These are phyloP conservation scores for Uloborus diversus DNA, from an alignment of 1,140 invertebrate genomes.

Conservation along the genomic window DNA sequence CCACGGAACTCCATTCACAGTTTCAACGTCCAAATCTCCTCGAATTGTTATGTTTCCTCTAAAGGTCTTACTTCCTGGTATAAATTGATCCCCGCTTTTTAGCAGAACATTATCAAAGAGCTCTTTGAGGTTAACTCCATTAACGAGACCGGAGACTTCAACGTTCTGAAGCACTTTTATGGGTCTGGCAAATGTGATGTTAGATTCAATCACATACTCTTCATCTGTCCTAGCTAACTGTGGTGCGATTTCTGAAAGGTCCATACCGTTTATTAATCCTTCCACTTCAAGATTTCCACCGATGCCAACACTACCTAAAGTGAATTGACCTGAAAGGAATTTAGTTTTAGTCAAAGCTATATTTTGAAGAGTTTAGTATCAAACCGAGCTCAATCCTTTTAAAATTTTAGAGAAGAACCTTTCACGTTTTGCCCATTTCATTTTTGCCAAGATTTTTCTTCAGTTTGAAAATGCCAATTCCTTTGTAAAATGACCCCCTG, in stretches of 20 bases:
- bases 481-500: too few relatives aligned
- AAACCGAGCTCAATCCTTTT: too few relatives aligned
- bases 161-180: slow-evolving; percentile 16
- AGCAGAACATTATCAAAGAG: slow-evolving; percentile 8
- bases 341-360: too few relatives aligned
- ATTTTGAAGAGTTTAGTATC: too few relatives aligned
- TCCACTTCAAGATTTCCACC: neutral
- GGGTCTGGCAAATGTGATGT: slow-evolving; percentile 6
- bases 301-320: neutral
- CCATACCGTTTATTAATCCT: slow-evolving; percentile 23
- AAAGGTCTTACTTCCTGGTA: slow-evolving; percentile 13
- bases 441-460: too few relatives aligned
- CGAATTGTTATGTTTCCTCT: slow-evolving; percentile 15
- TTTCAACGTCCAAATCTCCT: slow-evolving; percentile 19
- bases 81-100: slow-evolving; percentile 3
- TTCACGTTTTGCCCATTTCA: too few relatives aligned
- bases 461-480: too few relatives aligned
- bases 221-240: neutral
- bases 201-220: slow-evolving; percentile 2
- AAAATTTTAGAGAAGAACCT: too few relatives aligned
- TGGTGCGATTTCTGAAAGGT: slow-evolving; percentile 17
- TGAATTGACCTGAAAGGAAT: slow-evolving; percentile 12
- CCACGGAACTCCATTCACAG: slow-evolving; percentile 26
- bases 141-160: slow-evolving; percentile 26
- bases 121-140: slow-evolving; percentile 23